Evolutionary conservation across 2,888 invertebrate genomes (phyloP).

Genomic region (Pachymerium ferrugineum): DNA sequence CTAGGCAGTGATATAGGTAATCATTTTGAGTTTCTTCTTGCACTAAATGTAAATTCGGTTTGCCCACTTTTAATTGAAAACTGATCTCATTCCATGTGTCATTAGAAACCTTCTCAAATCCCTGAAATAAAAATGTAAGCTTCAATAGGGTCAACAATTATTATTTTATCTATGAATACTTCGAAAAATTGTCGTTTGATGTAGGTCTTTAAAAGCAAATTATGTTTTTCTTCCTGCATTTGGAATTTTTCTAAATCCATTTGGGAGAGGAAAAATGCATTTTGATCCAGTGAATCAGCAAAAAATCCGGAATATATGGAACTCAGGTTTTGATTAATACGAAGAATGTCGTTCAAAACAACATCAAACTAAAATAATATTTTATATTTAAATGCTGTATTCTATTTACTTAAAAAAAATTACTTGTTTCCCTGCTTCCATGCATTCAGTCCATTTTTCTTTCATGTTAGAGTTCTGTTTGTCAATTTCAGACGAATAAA

Average conservation of each 20-base stretch:
- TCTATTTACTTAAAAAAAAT: neutral
- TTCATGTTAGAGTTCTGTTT: neutral
- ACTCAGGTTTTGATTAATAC: neutral
- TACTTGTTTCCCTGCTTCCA: neutral
- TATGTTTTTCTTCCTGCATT: neutral
- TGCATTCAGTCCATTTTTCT: neutral
- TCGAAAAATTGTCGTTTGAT: neutral
- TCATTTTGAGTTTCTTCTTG: neutral
- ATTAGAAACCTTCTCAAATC: neutral
- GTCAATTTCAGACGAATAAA: neutral
- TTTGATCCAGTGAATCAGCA: neutral
- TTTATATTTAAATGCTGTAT: neutral
- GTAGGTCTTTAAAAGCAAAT: neutral
- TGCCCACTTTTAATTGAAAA: neutral
- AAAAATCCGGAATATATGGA: neutral
- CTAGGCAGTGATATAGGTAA: neutral
- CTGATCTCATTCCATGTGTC: neutral
- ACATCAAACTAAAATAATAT: neutral
- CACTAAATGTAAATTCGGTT: neutral
- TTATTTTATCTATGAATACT: neutral
- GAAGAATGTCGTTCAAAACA: neutral
- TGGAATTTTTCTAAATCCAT: neutral
- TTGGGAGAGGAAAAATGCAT: neutral
- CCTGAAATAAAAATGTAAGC: neutral
- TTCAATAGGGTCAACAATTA: neutral